Conservation (phyloP, 2,797 vertebrate species). For the Rachycentron canadum region DNA sequence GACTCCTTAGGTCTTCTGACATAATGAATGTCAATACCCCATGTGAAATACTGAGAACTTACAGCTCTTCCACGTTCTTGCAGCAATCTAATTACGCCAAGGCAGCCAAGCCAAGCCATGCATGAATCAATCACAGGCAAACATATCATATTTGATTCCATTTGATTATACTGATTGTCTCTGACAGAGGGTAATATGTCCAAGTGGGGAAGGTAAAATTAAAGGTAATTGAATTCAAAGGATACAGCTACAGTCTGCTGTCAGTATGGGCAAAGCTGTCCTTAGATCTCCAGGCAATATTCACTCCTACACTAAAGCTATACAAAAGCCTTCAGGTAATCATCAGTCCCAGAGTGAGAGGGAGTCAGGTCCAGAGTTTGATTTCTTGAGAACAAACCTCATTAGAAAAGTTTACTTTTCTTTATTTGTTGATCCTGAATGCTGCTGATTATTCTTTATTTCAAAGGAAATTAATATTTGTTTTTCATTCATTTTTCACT, state of each 20-base stretch:
- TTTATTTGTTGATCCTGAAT: no score
- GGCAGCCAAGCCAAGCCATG: not conserved
- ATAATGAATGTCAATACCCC: conserved; percentile 29
- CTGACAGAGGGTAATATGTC: conserved; percentile 64
- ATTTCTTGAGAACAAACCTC: not conserved
- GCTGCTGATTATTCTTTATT: no score
- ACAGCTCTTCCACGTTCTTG: conserved; percentile 24
- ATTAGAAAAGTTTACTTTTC: not conserved
- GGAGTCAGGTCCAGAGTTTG: no score
- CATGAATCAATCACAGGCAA: conserved; percentile 52
- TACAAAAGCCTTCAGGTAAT: conserved; percentile 19
- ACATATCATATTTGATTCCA: conserved; percentile 57
- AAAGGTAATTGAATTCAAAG: conserved; percentile 71
- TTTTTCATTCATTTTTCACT: no score
- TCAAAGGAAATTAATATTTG: no score
- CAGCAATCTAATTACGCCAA: conserved; percentile 42
- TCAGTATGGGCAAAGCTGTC: conserved; percentile 38
- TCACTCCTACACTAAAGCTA: conserved; percentile 13
- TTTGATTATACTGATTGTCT: conserved; percentile 60
- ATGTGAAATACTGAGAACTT: conserved; percentile 20
- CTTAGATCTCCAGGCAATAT: conserved; percentile 41
- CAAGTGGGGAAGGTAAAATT: conserved; percentile 47
- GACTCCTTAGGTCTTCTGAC: conserved; percentile 17
- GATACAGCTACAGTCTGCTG: conserved; percentile 42
- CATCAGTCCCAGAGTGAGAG: no score